Conservation (phyloP, 2,797 vertebrate genomes). For the Anas flavirostris region DNA sequence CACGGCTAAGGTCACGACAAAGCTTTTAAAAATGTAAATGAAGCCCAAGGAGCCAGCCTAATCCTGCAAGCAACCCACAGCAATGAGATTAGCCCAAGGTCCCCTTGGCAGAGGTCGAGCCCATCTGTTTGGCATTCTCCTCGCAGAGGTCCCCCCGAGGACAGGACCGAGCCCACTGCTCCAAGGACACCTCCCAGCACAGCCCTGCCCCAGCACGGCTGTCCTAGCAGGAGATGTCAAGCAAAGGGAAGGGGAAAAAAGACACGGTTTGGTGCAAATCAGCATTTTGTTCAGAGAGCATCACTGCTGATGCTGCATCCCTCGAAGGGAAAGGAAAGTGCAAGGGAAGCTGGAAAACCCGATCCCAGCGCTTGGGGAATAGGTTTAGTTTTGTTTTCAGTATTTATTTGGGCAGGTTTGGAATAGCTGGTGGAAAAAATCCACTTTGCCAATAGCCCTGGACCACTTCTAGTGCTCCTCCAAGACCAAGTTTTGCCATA, state of each 20-base stretch:
- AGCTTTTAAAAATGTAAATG: conserved; percentile 22
- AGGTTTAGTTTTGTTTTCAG: not conserved
- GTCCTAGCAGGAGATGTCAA: not conserved
- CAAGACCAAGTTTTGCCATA: not conserved
- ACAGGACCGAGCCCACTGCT: not conserved
- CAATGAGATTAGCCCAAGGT: conserved; percentile 49
- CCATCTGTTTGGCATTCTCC: conserved; percentile 43
- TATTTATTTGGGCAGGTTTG: not conserved
- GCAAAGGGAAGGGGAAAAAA: not conserved
- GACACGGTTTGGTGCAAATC: not conserved
- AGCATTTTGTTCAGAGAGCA: not conserved
- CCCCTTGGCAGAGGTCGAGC: not conserved
- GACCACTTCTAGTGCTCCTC: not conserved
- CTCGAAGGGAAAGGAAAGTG: not conserved
- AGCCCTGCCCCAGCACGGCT: fast-evolving
- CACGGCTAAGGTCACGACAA: not conserved
- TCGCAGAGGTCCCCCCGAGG: not conserved
- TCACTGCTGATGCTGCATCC: not conserved
- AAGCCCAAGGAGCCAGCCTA: not conserved
- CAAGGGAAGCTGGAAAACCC: not conserved
- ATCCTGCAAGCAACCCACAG: not conserved
- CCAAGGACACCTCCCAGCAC: not conserved
- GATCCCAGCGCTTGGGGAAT: not conserved
- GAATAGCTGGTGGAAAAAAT: not conserved
- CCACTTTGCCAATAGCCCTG: fast-evolving